These are phyloP conservation scores for Drosophila pallidifrons DNA, from an alignment of 1,140 invertebrate genomes.

Conservation along the genomic window DNA sequence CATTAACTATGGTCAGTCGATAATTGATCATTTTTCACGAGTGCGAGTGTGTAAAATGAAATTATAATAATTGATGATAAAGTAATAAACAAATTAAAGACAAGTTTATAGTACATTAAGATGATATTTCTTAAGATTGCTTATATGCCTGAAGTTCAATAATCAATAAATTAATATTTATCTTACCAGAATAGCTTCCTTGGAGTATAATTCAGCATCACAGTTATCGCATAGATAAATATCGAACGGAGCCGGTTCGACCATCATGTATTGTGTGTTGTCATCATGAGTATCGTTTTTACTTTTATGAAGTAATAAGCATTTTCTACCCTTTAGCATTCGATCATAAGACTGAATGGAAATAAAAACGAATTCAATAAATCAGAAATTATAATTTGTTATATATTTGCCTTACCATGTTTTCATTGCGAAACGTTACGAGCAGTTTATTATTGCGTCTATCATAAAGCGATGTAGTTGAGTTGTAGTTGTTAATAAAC, in stretches of 20 bases:
- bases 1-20: too few species aligned
- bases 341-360: conserved; percentile 78
- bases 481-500: conserved; percentile 90
- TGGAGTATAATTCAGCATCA: conserved; percentile 87
- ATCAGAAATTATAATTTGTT: background rate
- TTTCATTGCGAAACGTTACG: conserved; percentile 91
- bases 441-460: conserved; percentile 88
- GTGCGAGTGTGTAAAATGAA: too few species aligned
- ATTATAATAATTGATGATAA: too few species aligned
- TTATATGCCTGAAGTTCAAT: too few species aligned
- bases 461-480: conserved; percentile 90
- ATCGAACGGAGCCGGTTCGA: conserved; percentile 87
- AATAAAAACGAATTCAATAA: conserved; percentile 20
- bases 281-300: conserved; percentile 83
- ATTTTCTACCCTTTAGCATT: conserved; percentile 73
- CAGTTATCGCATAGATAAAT: conserved; percentile 91
- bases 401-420: conserved; percentile 86
- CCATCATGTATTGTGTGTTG: conserved; percentile 84
- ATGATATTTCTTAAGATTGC: too few species aligned
- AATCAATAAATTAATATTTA: too few species aligned
- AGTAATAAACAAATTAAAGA: too few species aligned
- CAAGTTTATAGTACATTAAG: too few species aligned
- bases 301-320: conserved; percentile 74
- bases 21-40: too few species aligned
- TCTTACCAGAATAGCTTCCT: conserved; percentile 86